Evolutionary conservation across 2,888 invertebrate species (phyloP), one percentile per base, ranked within the genome.

Genomic region (Abrostola tripartita): DNA sequence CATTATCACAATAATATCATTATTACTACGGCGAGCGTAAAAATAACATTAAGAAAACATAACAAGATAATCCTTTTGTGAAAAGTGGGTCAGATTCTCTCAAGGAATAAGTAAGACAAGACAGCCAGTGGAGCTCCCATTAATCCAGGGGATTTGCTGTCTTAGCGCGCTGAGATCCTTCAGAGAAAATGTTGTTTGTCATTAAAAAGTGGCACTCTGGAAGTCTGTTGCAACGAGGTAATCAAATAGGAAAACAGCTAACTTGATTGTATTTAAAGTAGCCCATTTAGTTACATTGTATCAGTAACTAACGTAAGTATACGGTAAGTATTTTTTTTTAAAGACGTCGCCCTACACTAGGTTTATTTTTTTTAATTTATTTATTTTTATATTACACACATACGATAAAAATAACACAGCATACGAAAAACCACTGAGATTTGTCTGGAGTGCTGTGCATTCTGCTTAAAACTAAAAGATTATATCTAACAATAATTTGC

Each of bases 61-160:
- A 55, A 53, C 64, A 58, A 68, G 40, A 67, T 61, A 61, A 66
- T 62, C 62, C 58, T 44, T 60, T 55, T 54, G 52, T 60, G 41
- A 76, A 60, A 79, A 74, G 38, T 74, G 60, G 74, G 81, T 68
- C 79, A 68, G 71, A 70, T 63, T 35, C 67, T 63, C 37, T 61
- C 35, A 52, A 58, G 47, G 14, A 62, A 36, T 60, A 61, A 68
- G 64, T 61, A 68, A 73, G 61, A 71, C 59, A 55, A 64, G 60
- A 57, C 66, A 61, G 24, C 38, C 14, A 14, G 61, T 35, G 69
- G 71, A 81, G 63, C 67, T 56, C 57, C 11, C 58, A 71, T 74
- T 81, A 81, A 79, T 79, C 81, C 68, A 68, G 51, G 52, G 68
- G 79, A 78, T 79, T 79, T 75, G 57, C 57, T 61, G 53, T 74